Evolutionary conservation across 2,113 vertebrate species (phyloP), one percentile per base, ranked within the genome.

Genomic region (Speoplatyrhinus poulsoni): DNA sequence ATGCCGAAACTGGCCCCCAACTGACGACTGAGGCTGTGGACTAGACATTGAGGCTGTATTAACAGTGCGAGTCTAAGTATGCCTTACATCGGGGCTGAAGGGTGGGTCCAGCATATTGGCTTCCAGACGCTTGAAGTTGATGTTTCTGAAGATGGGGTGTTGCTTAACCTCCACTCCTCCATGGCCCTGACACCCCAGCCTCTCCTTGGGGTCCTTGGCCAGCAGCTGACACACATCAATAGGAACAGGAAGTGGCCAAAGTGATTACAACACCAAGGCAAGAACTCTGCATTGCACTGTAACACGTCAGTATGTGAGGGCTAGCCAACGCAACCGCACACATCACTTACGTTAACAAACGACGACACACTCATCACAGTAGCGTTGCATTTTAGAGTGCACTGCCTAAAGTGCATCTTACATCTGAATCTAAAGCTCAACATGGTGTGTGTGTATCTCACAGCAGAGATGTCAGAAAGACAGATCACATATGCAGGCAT

Each of bases 61-160:
- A 50, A 46, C 52, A 15, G 53, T 59, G 58, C 52, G 60, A 50
- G 55, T 58, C n/a, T 52, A 58, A 9, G 41, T 3, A 7, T 47
- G 17, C 26, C 96, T 95, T 89, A 97, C 96, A 71, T 97, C 95
- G 19, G 96, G 96, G 76, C 84, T 91, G 88, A 98, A 98, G 2
- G 96, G 95, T 19, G 96, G 94, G 52, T 96, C 95, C 77, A 95
- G 67, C 90, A 95, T 95, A 85, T 93, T 93, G 46, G 93, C 94
- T 86, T 97, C 95, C 75, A 98, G 93, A n/a, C 94, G 89, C 85
- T 93, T 95, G 90, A 98, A 98, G 92, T 96, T 96, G 74, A 98
- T 93, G 80, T 91, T 92, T 84, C 91, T 94, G 90, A 98, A 97
- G 86, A 97, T 93, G 1, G 92, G 89, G 75, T 98, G 94, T 73